These are phyloP conservation scores for Bovichtus variegatus DNA, from an alignment of 2,797 vertebrate genomes.

Conservation along the genomic window DNA sequence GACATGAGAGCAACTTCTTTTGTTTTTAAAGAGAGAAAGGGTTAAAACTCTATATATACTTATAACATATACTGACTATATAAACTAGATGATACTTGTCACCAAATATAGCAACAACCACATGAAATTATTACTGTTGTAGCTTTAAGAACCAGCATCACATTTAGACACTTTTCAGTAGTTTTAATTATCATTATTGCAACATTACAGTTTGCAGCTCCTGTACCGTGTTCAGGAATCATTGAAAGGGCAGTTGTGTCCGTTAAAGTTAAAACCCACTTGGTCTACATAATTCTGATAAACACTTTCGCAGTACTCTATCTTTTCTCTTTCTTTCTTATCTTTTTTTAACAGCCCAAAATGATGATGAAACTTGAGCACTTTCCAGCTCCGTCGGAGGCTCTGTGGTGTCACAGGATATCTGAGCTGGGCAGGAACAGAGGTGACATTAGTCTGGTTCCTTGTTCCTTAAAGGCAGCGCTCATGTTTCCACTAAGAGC, in stretches of 20 bases:
- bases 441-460: conserved; percentile 1
- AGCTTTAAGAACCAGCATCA: not conserved
- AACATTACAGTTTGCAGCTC: not conserved
- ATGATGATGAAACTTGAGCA: not conserved
- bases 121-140: not conserved
- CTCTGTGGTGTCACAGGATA: not conserved
- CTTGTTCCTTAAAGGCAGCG: not conserved
- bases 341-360: too few relatives aligned
- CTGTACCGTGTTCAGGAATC: not conserved
- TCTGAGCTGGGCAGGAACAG: not conserved
- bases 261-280: too few relatives aligned
- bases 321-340: too few relatives aligned
- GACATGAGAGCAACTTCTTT: too few relatives aligned
- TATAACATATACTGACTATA: too few relatives aligned
- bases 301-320: too few relatives aligned
- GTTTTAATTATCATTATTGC: not conserved
- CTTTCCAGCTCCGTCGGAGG: not conserved
- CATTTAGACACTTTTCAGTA: not conserved
- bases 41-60: too few relatives aligned
- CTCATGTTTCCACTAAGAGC: not conserved
- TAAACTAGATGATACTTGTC: not conserved
- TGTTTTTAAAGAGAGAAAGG: too few relatives aligned
- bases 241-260: not conserved
- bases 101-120: not conserved
- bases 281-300: too few relatives aligned